These are phyloP conservation scores for Caenorhabditis tropicalis DNA, from an alignment of 1,140 invertebrate genomes.

Conservation along the genomic window DNA sequence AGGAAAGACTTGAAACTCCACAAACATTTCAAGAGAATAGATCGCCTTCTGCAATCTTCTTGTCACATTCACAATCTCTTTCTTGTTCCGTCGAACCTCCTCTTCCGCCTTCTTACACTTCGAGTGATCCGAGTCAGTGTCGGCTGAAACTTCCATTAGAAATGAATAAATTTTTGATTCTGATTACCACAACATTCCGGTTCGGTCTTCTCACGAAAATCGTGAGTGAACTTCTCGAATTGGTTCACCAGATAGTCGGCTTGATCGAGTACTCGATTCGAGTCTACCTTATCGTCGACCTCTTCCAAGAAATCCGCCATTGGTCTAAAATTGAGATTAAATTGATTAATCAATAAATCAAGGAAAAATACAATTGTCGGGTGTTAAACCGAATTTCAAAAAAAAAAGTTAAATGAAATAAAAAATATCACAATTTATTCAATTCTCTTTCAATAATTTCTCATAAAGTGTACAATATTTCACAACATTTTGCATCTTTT, in stretches of 20 bases:
- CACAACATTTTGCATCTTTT: slow-evolving; percentile 26
- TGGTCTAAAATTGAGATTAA: not conserved
- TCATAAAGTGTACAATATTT: slow-evolving; percentile 38
- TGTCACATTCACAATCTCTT: slow-evolving; percentile 15
- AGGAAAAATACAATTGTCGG: not conserved
- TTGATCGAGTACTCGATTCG: not conserved
- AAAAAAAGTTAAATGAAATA: not conserved
- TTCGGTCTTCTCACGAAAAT: slow-evolving; percentile 46
- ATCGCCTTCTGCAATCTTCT: not conserved
- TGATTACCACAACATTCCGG: not conserved
- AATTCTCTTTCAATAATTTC: not conserved
- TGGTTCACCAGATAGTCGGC: slow-evolving; percentile 29
- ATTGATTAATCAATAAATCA: not conserved
- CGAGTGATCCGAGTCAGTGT: slow-evolving; percentile 19
- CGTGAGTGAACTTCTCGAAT: slow-evolving; percentile 53
- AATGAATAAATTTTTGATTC: not conserved
- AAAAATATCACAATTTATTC: not conserved
- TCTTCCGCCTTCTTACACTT: not conserved
- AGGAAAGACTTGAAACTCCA: not conserved
- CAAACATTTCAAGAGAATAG: not conserved
- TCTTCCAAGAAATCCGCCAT: slow-evolving; percentile 48
- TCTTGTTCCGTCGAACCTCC: not conserved
- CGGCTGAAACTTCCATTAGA: too few species aligned
- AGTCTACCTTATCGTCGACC: not conserved
- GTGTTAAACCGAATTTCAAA: not conserved